Percentiles rank a stretch among this genome's conserved stretches.
Conservation (phyloP, 2,797 vertebrate genomes). For the Lacerta agilis region DNA sequence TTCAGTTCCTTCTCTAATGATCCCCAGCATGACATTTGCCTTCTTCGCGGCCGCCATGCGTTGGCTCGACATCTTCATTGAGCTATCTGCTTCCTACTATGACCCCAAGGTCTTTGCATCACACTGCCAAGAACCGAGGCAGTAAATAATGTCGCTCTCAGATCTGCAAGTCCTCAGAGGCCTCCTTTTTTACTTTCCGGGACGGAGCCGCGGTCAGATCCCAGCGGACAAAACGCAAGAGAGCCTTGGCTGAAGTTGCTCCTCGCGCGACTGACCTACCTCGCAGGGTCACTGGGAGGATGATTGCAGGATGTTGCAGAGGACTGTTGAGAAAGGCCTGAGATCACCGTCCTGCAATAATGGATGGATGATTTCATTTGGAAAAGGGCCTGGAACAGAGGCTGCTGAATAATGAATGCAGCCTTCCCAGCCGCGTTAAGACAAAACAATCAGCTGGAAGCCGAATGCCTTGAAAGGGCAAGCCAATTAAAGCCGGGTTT, state of each 20-base stretch:
- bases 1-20: too few relatives aligned
- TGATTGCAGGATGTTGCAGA: neutral
- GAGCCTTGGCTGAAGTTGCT: too few relatives aligned
- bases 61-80: too few relatives aligned
- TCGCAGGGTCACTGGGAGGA: neutral
- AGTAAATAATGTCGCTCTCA: neutral
- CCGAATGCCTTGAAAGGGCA: constrained; percentile 2
- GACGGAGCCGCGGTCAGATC: neutral
- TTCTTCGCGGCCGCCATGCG: too few relatives aligned
- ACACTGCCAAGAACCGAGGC: neutral
- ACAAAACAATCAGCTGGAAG: neutral
- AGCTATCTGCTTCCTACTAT: too few relatives aligned
- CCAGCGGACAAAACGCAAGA: neutral
- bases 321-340: neutral
- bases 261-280: neutral
- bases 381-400: neutral
- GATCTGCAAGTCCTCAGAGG: neutral
- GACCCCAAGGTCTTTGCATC: neutral
- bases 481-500: neutral
- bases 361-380: too few relatives aligned
- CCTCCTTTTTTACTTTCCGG: neutral
- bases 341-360: neutral
- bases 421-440: neutral
- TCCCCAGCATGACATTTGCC: too few relatives aligned
- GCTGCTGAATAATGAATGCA: neutral